Evolutionary conservation across 2,888 invertebrate species (phyloP), one percentile per base, ranked within the genome.

Genomic region (Acanthoscelides obtectus): DNA sequence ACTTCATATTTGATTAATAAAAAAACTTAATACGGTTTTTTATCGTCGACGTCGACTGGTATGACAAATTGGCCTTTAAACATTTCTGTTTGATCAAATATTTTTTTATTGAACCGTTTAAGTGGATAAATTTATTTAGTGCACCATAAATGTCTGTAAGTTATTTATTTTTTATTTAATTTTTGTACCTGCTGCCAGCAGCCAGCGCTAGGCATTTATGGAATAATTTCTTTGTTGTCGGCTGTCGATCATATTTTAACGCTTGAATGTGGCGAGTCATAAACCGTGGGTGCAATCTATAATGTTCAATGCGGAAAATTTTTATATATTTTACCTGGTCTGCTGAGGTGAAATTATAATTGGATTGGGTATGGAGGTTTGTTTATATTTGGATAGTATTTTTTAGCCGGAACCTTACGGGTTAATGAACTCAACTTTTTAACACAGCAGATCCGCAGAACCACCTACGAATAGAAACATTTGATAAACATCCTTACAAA

Each of bases 61-160:
- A 45, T 67, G 70, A 68, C 71, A 68, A 65, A 71, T 68, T 68
- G 64, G 45, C 63, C 68, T 68, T 68, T 71, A 68, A 71, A 45
- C 45, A 45, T 45, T 45, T 45, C 45, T 45, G 45, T 45, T 45
- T 45, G 17, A 45, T 45, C 45, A 45, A 45, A 45, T 45, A 45
- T 45, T 45, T 45, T 25, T 45, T 45, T 45, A 45, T 45, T 45
- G 45, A 45, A 45, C 45, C 45, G 45, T 45, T 45, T 45, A 45
- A 45, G 45, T 45, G 45, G 45, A 45, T 45, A 45, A 45, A 45
- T 45, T 45, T 45, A 45, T 45, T 45, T 45, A 45, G 45, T 45
- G 45, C 45, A 45, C 45, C 45, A 45, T 45, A 45, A 45, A 45
- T 45, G 45, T 45, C 45, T 45, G 45, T 45, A 45, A 45, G 45